Base-by-base conservation (phyloP, 2,113 vertebrate genomes). In the Jaculus jaculus region DNA sequence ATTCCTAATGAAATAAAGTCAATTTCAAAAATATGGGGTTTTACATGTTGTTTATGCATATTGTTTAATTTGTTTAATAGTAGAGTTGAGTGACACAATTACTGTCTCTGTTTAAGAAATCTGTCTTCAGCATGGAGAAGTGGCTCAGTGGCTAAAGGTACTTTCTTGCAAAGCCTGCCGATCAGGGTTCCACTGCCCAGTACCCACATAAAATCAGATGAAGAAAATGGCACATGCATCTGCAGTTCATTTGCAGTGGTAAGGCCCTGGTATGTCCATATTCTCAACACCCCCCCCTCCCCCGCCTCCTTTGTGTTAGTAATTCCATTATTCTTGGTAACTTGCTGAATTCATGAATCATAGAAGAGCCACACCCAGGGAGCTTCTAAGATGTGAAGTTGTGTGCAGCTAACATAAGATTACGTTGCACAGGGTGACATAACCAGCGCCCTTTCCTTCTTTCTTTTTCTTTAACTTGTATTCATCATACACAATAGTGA, bases 51-150 rank as follows among this genome's bases (percentile, higher is more conserved):
- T 80, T 58, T 39, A n/a, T 30, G 10, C 39, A 3, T 68, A 92
- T 88, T 78, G 39, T 73, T 91, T 73, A 84, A 90, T 92, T 73
- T 93, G 51, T 81, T 89, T 60, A 78, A 92, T 32, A 34, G 20
- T 60, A 26, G 66, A 89, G 39, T 94, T 95, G 75, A 82, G 39
- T 80, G 86, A 82, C 39, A 74, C 47, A 61, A 69, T 24, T 74
- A 84, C 75, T 90, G 92, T 90, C 63, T 73, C 20, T 32, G 47
- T 42, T 80, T 92, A 82, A 90, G 95, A 96, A 94, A 71, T 18
- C 61, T 82, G 71, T 75, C 75, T 87, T 54, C 15, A 12, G 11
- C 2, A 2, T 54, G 54, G 54, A 54, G 54, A 54, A 16, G 13
- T 54, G 54, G 54, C 54, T 54, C 54, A 54, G 54, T 54, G 54